These are phyloP conservation scores for Microtus obscurus DNA, from an alignment of 2,797 vertebrate genomes.

Conservation along the genomic window DNA sequence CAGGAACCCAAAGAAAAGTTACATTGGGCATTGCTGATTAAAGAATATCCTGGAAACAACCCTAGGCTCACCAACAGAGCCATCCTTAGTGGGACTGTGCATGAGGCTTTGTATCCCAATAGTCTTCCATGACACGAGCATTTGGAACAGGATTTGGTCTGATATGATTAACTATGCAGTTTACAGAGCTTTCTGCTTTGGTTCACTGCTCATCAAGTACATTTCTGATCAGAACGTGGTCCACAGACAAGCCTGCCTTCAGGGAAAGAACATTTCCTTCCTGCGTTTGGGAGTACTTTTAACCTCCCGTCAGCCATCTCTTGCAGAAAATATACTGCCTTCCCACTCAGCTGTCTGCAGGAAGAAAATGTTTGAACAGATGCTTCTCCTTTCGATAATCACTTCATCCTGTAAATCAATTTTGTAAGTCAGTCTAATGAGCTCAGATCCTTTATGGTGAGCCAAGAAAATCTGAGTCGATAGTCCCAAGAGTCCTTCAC, in stretches of 20 bases:
- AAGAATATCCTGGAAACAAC: not conserved
- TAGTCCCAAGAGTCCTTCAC: not conserved
- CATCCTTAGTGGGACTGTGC: not conserved
- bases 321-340: slow-evolving; percentile 32
- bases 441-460: not conserved
- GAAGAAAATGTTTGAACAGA: slow-evolving; percentile 7
- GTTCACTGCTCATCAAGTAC: not conserved
- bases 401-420: slow-evolving; percentile 25
- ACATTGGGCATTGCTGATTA: not conserved
- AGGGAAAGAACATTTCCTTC: slow-evolving; percentile 20
- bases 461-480: not conserved
- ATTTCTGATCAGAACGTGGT: slow-evolving; percentile 58
- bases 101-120: not conserved
- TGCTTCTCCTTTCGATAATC: not conserved
- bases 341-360: not conserved
- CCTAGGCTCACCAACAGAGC: not conserved
- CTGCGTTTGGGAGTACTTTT: not conserved
- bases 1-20: not conserved
- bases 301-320: not conserved
- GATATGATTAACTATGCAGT: slow-evolving; percentile 35
- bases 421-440: slow-evolving; percentile 1
- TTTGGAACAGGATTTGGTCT: slow-evolving; percentile 5
- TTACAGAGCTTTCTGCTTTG: slow-evolving; percentile 37
- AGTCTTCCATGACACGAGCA: not conserved
- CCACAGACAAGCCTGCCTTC: slow-evolving; percentile 12